These are phyloP conservation scores for Xestia rhomboidea DNA, from an alignment of 2,888 invertebrate species.

Conservation along the genomic window DNA sequence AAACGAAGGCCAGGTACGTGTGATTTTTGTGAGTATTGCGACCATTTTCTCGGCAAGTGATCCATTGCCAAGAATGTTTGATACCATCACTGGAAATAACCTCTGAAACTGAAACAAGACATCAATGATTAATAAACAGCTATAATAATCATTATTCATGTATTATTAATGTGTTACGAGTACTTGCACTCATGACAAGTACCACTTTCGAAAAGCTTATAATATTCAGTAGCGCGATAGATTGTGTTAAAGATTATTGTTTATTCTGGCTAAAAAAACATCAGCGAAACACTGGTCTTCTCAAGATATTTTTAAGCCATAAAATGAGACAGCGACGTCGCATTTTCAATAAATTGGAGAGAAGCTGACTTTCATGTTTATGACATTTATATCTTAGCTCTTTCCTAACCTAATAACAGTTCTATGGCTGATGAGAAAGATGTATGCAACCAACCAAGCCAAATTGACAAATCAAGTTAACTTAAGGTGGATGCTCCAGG, in stretches of 20 bases:
- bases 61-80: conserved; percentile 88
- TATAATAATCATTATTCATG: conserved; percentile 16
- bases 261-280: neutral
- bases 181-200: conserved; percentile 6
- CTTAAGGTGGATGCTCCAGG: no score
- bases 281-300: neutral
- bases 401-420: no score
- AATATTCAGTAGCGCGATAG: neutral
- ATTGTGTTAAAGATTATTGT: neutral
- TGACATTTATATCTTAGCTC: no score
- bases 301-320: neutral
- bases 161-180: conserved; percentile 1
- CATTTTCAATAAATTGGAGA: no score
- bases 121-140: neutral
- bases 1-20: conserved; percentile 88
- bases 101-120: conserved; percentile 84
- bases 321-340: neutral
- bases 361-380: no score
- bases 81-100: conserved; percentile 89
- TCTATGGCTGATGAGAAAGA: no score
- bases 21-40: conserved; percentile 86
- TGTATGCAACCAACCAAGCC: no score
- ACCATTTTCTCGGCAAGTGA: conserved; percentile 88
- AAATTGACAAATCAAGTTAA: no score
- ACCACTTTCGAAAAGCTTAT: neutral